These are phyloP conservation scores for Neomonachus schauinslandi DNA, from an alignment of 2,113 vertebrate species.

Conservation along the genomic window DNA sequence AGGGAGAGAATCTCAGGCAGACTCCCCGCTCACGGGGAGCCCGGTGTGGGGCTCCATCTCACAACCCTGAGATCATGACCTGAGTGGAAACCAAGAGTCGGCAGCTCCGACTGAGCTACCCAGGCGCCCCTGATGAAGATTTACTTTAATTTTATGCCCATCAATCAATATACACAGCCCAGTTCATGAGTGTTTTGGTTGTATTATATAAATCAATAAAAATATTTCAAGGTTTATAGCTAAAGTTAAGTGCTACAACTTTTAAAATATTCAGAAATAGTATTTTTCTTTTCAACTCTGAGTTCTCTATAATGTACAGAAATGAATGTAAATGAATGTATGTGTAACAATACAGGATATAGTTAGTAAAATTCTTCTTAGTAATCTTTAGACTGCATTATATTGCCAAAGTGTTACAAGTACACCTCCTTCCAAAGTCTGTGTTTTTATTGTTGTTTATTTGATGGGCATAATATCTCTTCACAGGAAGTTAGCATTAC, in stretches of 20 bases:
- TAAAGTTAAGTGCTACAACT: not conserved
- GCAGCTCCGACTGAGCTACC: not conserved
- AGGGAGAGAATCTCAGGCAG: not conserved
- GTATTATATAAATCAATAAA: not conserved
- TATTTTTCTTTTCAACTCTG: not conserved
- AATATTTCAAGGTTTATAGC: not conserved
- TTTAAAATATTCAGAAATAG: not conserved
- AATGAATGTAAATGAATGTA: not conserved
- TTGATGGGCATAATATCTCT: not conserved
- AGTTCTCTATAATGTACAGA: not conserved
- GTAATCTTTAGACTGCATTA: not conserved
- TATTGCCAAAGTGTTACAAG: not conserved
- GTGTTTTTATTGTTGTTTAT: not conserved
- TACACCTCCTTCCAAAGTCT: not conserved
- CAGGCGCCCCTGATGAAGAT: not conserved
- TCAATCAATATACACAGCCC: not conserved
- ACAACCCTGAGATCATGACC: not conserved
- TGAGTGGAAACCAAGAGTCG: not conserved
- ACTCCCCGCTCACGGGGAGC: not conserved
- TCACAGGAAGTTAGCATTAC: not conserved
- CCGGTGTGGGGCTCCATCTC: not conserved
- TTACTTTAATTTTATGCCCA: slow-evolving; percentile 27
- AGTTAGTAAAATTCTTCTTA: not conserved
- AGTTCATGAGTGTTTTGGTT: slow-evolving; percentile 22
- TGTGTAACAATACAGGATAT: not conserved